These are phyloP conservation scores for Arrhopalites spinosus DNA, from an alignment of 2,888 invertebrate species.

Conservation along the genomic window DNA sequence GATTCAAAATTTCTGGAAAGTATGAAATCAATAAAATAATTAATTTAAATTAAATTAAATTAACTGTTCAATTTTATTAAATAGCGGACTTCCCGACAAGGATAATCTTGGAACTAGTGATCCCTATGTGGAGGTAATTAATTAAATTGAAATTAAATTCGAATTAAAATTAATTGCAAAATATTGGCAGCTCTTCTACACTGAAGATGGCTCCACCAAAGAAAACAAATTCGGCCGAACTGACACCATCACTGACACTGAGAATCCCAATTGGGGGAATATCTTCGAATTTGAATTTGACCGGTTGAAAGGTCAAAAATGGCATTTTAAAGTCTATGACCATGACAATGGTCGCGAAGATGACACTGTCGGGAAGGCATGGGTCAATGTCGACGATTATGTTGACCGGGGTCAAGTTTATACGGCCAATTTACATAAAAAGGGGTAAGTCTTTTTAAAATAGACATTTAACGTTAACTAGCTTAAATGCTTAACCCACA, in stretches of 20 bases:
- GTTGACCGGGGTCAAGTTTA: slow-evolving; percentile 50
- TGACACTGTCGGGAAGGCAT: slow-evolving; percentile 49
- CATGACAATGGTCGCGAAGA: slow-evolving; percentile 53
- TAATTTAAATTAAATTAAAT: too few species aligned
- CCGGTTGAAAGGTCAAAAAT: slow-evolving; percentile 47
- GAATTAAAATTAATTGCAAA: too few species aligned
- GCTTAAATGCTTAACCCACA: too few species aligned
- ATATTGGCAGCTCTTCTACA: slow-evolving; percentile 46
- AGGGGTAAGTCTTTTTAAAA: too few species aligned
- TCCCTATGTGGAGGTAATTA: too few species aligned
- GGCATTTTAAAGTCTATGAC: slow-evolving; percentile 48
- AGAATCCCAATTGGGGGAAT: slow-evolving; percentile 51
- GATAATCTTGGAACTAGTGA: too few species aligned
- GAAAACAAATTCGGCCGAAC: slow-evolving; percentile 46
- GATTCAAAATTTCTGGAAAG: too few species aligned
- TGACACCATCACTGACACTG: slow-evolving; percentile 43
- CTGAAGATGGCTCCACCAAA: slow-evolving; percentile 46
- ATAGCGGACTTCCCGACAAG: too few species aligned
- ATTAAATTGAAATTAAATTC: too few species aligned
- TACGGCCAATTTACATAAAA: slow-evolving; percentile 50
- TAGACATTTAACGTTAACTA: too few species aligned
- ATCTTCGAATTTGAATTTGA: slow-evolving; percentile 51
- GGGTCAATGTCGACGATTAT: slow-evolving; percentile 51
- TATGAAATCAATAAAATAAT: too few species aligned
- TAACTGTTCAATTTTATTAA: too few species aligned